phyloP scores from a whole-genome alignment of 2,888 invertebrate species.

The Bruchidius siliquastri region DNA sequence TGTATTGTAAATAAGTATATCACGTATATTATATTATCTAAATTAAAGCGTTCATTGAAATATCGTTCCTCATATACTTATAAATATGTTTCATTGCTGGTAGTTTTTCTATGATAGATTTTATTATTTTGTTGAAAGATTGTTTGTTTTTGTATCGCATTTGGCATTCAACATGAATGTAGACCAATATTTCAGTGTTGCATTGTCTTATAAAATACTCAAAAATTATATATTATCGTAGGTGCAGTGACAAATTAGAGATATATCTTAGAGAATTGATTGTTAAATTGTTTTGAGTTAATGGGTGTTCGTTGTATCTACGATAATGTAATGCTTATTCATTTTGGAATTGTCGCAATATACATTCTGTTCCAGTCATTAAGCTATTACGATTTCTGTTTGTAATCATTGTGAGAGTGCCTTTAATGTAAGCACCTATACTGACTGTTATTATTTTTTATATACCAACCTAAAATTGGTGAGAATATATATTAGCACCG shows the following conservation, averaged over 20 bases:
- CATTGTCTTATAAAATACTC: background rate
- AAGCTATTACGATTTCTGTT: background rate
- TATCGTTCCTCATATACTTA: background rate
- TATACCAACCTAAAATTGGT: background rate
- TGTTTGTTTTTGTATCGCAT: slow-evolving; percentile 2
- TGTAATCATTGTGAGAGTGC: slow-evolving; percentile 21
- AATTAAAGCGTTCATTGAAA: background rate
- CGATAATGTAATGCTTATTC: background rate
- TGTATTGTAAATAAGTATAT: background rate
- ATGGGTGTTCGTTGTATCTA: background rate
- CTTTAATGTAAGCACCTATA: slow-evolving; percentile 27
- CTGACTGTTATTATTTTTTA: slow-evolving; percentile 29
- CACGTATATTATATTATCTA: background rate
- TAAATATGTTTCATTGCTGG: slow-evolving; percentile 1
- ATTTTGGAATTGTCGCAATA: background rate
- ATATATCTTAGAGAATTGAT: background rate
- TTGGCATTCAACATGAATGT: background rate
- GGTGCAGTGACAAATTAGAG: background rate
- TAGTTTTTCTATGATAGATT: slow-evolving; percentile 25
- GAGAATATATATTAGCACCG: background rate
- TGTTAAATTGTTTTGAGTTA: background rate
- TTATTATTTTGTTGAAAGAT: slow-evolving; percentile 4
- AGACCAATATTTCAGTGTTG: background rate
- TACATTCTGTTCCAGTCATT: background rate
- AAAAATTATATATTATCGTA: background rate